phyloP scores from a whole-genome alignment of 2,797 vertebrate species.

The Cynopterus sphinx region DNA sequence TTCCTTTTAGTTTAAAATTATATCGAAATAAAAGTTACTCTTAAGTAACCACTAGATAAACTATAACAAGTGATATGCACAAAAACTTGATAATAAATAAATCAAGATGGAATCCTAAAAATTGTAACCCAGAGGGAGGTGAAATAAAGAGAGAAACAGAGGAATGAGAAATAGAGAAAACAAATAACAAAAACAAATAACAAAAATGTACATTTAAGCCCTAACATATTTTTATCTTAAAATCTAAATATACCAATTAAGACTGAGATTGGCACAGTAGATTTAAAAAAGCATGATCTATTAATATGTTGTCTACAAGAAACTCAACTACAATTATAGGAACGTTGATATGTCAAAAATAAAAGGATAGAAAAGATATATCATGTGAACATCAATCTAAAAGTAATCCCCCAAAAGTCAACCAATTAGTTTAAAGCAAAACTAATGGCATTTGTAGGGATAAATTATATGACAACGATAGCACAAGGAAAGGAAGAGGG shows the following conservation, averaged over 20 bases:
- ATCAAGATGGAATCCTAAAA: background rate
- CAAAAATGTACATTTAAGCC: background rate
- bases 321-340: background rate
- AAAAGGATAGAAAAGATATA: background rate
- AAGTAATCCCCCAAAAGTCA: background rate
- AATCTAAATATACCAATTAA: background rate
- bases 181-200: background rate
- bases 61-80: background rate
- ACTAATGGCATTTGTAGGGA: background rate
- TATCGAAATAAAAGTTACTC: background rate
- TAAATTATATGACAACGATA: background rate
- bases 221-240: background rate
- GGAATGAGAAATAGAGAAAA: background rate
- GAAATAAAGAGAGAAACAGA: background rate
- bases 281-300: background rate
- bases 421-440: background rate
- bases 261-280: background rate
- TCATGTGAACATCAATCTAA: background rate
- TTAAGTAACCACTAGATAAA: background rate
- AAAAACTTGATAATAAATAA: constrained; percentile 10
- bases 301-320: background rate
- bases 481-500: background rate
- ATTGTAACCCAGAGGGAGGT: background rate
- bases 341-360: background rate
- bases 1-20: constrained; percentile 19